Conservation (phyloP, 1,140 invertebrate species). For the Phthorimaea operculella region DNA sequence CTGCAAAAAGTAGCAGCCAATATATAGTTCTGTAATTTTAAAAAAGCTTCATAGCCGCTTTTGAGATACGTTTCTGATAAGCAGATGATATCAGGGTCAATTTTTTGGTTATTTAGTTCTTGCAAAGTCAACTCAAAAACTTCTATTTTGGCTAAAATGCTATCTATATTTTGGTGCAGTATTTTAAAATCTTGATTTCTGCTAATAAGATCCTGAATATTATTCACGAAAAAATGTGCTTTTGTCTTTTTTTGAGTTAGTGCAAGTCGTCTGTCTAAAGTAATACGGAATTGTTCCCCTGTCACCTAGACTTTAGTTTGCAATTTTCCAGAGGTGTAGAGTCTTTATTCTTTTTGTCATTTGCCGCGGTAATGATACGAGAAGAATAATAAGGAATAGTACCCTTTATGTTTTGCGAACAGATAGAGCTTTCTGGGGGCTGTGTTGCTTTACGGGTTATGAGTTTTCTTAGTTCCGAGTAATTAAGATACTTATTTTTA, state of each 20-base stretch:
- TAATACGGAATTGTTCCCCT: slow-evolving; percentile 4
- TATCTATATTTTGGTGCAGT: slow-evolving; percentile 5
- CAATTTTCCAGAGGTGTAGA: background rate
- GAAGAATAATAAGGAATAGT: background rate
- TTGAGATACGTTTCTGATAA: slow-evolving; percentile 1
- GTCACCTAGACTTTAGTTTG: background rate
- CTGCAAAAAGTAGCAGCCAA: background rate
- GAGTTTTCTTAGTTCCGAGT: background rate
- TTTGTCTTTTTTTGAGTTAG: background rate
- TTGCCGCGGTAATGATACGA: background rate
- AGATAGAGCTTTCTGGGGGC: background rate
- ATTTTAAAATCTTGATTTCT: background rate
- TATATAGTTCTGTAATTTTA: background rate
- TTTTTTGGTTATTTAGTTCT: background rate
- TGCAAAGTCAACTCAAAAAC: background rate
- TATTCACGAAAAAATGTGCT: background rate
- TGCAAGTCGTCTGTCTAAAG: background rate
- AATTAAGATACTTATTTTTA: background rate
- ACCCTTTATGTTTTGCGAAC: background rate
- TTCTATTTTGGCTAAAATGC: background rate
- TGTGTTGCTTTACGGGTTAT: background rate
- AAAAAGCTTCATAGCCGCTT: background rate
- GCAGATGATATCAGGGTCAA: slow-evolving; percentile 1
- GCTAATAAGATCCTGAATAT: background rate
- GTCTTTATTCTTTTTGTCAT: background rate